Evolutionary conservation across 2,797 vertebrate genomes (phyloP).

Genomic region (Ibycter americanus): DNA sequence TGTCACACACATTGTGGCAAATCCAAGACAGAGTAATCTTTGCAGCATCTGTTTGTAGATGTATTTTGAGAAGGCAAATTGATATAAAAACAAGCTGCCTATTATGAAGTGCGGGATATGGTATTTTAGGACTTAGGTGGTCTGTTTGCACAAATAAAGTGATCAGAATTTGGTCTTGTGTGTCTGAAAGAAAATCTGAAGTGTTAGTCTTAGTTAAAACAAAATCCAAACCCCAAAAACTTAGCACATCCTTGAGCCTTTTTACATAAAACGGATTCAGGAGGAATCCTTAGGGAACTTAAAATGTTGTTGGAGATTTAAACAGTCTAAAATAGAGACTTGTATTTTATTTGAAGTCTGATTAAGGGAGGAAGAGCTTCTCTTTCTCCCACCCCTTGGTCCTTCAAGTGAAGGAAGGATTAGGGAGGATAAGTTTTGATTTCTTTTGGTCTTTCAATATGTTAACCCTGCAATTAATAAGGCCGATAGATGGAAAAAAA

Average conservation of each 20-base stretch:
- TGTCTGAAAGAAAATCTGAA: background rate
- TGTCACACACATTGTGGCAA: background rate
- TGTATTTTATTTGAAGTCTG: background rate
- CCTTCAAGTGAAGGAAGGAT: background rate
- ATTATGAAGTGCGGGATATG: background rate
- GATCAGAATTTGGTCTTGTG: background rate
- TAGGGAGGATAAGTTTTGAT: background rate
- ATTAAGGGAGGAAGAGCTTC: background rate
- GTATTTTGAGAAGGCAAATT: background rate
- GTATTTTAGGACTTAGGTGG: background rate
- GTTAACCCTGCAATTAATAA: background rate
- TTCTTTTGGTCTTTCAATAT: background rate
- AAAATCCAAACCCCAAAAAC: background rate
- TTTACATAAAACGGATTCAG: accelerated
- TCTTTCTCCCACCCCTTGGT: background rate
- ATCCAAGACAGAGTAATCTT: background rate
- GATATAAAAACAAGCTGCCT: background rate
- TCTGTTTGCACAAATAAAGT: background rate
- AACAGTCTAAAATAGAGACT: background rate
- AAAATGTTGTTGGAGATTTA: background rate
- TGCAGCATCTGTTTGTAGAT: background rate
- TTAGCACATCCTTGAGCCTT: background rate
- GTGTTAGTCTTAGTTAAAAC: background rate
- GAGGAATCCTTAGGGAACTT: background rate
- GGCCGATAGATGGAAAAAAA: background rate